phyloP scores from a whole-genome alignment of 2,888 invertebrate genomes.

The Plebejus anna region DNA sequence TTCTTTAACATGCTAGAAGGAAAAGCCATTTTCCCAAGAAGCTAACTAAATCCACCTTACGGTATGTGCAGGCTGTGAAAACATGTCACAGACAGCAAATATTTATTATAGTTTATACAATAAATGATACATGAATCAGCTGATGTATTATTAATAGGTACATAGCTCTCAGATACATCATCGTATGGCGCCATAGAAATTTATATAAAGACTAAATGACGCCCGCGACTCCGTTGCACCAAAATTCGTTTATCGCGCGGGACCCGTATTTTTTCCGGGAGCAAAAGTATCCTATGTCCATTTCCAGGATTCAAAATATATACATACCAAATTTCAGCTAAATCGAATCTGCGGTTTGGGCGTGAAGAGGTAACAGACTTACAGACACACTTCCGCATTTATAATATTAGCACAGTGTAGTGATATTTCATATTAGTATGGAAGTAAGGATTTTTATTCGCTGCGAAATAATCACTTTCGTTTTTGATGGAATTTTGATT shows the following conservation, averaged over 20 bases:
- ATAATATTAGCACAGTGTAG: not conserved
- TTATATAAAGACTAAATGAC: not conserved
- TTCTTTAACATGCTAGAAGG: not conserved
- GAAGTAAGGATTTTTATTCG: not conserved
- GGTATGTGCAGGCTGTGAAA: not conserved
- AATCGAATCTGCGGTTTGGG: no score
- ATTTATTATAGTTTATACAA: slow-evolving; percentile 17
- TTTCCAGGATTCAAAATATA: no score
- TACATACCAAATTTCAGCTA: no score
- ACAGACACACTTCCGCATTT: not conserved
- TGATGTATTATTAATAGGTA: slow-evolving; percentile 18
- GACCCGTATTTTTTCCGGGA: no score
- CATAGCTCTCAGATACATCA: slow-evolving; percentile 19
- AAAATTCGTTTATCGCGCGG: no score
- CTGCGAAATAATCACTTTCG: not conserved
- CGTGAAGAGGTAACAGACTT: no score
- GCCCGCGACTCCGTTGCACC: no score
- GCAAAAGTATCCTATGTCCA: no score
- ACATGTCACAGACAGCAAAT: slow-evolving; percentile 4
- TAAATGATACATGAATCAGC: slow-evolving; percentile 24
- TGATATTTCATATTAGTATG: no score
- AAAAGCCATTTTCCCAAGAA: not conserved
- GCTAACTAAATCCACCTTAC: not conserved
- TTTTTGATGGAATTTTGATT: not conserved
- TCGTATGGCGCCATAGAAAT: not conserved